Evolutionary conservation across 2,888 invertebrate genomes (phyloP).

Genomic region (Torymus tubicola): DNA sequence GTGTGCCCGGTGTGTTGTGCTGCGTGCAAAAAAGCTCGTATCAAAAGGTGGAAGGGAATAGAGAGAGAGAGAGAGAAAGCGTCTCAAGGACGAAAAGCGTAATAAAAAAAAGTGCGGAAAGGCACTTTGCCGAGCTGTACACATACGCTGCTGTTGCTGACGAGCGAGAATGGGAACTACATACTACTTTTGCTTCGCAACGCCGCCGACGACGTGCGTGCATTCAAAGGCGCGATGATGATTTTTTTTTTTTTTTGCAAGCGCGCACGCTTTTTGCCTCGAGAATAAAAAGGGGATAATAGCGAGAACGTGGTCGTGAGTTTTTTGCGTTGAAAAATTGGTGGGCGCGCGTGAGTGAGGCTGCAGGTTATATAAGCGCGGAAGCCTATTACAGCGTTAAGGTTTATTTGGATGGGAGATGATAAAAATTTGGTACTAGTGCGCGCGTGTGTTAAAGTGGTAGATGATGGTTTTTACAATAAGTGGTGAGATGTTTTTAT

Average conservation of each 20-base stretch:
- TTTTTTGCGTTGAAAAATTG: too few species aligned
- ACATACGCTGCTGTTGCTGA: slow-evolving; percentile 5
- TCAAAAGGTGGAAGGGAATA: neutral
- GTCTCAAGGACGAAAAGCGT: slow-evolving; percentile 24
- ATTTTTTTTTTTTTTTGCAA: neutral
- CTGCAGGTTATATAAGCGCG: too few species aligned
- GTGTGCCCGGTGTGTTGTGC: neutral
- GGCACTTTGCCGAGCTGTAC: slow-evolving; percentile 24
- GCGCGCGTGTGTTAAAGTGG: too few species aligned
- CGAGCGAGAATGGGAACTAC: neutral
- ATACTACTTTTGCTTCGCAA: slow-evolving; percentile 18
- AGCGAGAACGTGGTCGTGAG: too few species aligned
- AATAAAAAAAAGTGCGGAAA: slow-evolving; percentile 40
- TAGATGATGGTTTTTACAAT: too few species aligned
- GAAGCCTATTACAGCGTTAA: neutral
- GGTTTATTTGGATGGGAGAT: neutral
- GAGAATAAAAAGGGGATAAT: too few species aligned
- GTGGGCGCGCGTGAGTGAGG: too few species aligned
- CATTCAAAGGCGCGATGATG: slow-evolving; percentile 7
- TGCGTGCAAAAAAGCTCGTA: neutral
- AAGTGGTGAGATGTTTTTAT: too few species aligned
- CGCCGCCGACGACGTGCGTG: neutral
- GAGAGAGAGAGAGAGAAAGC: neutral
- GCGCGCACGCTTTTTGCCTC: too few species aligned
- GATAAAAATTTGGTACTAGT: neutral